Percentiles rank a stretch among this genome's conserved stretches.
Evolutionary conservation across 2,888 invertebrate species (phyloP).

Genomic region (Pyrocoelia pectoralis): DNA sequence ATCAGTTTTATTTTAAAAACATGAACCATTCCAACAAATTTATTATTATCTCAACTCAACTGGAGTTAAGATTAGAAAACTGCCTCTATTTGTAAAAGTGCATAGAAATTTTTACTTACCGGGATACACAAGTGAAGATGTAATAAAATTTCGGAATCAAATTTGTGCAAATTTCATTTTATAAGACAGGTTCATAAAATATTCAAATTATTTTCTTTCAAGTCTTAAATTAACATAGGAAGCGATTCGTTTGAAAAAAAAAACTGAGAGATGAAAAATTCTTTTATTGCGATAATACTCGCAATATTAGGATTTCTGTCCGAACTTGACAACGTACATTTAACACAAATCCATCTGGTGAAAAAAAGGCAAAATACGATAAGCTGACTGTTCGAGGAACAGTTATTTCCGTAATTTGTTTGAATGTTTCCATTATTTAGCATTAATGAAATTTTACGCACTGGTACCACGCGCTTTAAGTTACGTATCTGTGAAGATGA

Average conservation of each 20-base stretch:
- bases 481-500: not conserved
- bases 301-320: slow-evolving; percentile 2
- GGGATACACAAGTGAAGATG: slow-evolving; percentile 21
- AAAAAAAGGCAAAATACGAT: slow-evolving; percentile 16
- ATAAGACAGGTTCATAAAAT: slow-evolving; percentile 13
- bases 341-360: slow-evolving; percentile 21
- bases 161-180: slow-evolving; percentile 25
- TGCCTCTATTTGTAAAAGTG: too few relatives aligned
- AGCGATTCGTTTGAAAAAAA: not conserved
- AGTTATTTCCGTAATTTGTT: too few relatives aligned
- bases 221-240: slow-evolving; percentile 21
- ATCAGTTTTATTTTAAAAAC: too few relatives aligned
- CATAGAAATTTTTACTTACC: too few relatives aligned
- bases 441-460: slow-evolving; percentile 1
- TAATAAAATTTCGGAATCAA: slow-evolving; percentile 28
- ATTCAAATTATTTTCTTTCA: slow-evolving; percentile 20
- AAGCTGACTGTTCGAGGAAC: slow-evolving; percentile 11
- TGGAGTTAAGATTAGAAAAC: too few relatives aligned
- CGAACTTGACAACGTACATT: slow-evolving; percentile 17
- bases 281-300: slow-evolving; percentile 10
- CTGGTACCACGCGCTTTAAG: not conserved
- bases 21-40: too few relatives aligned
- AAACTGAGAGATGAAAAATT: slow-evolving; percentile 11
- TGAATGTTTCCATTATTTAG: slow-evolving; percentile 17
- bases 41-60: too few relatives aligned